Base-by-base conservation (phyloP, 1,140 invertebrate genomes). In the Drosophila bipectinata region DNA sequence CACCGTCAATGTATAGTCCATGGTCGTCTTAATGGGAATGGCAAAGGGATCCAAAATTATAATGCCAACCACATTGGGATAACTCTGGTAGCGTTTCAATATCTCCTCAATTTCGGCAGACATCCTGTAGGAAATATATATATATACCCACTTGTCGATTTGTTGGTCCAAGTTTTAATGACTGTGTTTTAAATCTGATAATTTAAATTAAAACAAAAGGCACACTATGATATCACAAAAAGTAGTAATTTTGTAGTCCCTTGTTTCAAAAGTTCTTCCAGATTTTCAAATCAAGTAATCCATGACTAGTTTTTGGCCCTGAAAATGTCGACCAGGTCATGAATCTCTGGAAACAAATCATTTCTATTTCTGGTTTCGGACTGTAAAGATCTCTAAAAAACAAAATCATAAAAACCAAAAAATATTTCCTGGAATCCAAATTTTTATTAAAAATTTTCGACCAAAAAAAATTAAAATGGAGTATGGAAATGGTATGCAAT, bases 51-150 rank as follows among this genome's bases (percentile, higher is more conserved):
- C 96, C 18, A 96, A 93, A 44, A 97, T 93, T 45, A 97, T 93
- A 1, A 95, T 93, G 21, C 96, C 96, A 28, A 93, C 91, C 0
- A 97, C 95, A 34, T 96, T 96, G 82, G 95, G 96, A 75, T 96
- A 95, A 18, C 90, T 79, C 53, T 94, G 93, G 32, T 97, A 94
- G 83, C 95, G 94, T 59, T 96, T 96, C 6, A 97, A 91, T 0
- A 94, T 95, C 90, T 97, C 96, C 90, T 97, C 96, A 37, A 96
- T 94, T 93, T 97, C 96, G 75, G 93, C 93, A 26, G 94, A 92
- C 93, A 93, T 93, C 54, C 59, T 78, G 3, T 26, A 1, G 32
- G 28, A 32, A 18, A 57, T 37, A 37, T 37, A 69, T 39, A 69
- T 39, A n/a, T 1, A 14, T 12, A 39, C 5, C 4, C 10, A 9